Base-by-base conservation (phyloP, 2,888 invertebrate species). In the Barypeithes pellucidus region DNA sequence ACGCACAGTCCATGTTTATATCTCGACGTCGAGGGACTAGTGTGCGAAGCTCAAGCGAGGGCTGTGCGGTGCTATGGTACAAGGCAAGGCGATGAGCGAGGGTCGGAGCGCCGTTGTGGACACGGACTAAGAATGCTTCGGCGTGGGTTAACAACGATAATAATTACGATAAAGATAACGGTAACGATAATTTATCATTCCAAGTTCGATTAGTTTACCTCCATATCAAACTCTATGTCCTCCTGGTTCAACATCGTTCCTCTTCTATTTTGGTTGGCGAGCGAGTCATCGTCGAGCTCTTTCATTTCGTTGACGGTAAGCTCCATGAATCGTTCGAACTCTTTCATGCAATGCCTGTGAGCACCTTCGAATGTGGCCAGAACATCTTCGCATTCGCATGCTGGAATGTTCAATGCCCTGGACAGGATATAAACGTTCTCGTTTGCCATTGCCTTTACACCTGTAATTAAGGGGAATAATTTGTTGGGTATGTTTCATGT, bases 401-500 rank as follows among this genome's bases (percentile, higher is more conserved):
- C 81, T 18, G 80, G 74, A 7, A 77, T 76, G 14, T 78, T 76
- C 43, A 80, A 70, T 1, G 82, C 81, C 18, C 80, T 78, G 3
- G 79, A 76, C 8, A 85, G 29, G 20, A 84, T 78, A 71, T 80
- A 85, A 9, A 83, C 81, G 52, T 84, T 85, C 41, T 84, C 83
- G n/a, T 81, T 77, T 0, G 80, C 79, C 22, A 81, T 80, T 63
- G 80, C 79, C 39, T 78, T 80, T 2, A 85, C 84, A n/a, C 85
- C 86, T 63, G 29, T 2, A 29, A 43, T 29, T 7, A 47, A 47
- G 29, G 16, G 3, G 4, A 16, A 16, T 9, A 39, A 11, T 9
- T 2, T 2, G 2, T n/a, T n/a, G n/a, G n/a, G n/a, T n/a, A n/a
- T n/a, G n/a, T n/a, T n/a, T n/a, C n/a, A n/a, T n/a, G n/a, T n/a